These are phyloP conservation scores for Nothoprocta pentlandii DNA, from an alignment of 2,113 vertebrate species.

Conservation along the genomic window DNA sequence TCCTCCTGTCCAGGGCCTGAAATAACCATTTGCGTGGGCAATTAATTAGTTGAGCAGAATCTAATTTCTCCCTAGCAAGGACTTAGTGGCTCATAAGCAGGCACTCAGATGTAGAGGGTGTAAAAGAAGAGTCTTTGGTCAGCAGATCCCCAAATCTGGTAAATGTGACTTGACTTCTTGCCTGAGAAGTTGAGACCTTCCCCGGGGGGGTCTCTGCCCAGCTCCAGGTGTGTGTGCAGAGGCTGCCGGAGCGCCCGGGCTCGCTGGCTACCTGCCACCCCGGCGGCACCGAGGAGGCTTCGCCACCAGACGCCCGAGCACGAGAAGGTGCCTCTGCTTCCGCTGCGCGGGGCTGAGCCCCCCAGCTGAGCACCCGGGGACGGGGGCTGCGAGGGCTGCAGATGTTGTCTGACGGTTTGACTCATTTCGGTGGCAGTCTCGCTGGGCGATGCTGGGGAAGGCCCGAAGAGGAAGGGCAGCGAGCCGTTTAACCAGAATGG, in stretches of 20 bases:
- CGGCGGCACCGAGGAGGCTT: not conserved
- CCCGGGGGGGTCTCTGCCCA: not conserved
- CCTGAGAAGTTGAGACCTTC: not conserved
- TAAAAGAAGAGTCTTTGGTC: not conserved
- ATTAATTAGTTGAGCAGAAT: not conserved
- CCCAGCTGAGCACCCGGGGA: constrained; percentile 35
- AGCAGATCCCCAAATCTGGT: not conserved
- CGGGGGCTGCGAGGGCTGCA: not conserved
- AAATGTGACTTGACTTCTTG: not conserved
- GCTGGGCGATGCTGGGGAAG: constrained; percentile 53
- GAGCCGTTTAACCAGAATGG: constrained; percentile 70
- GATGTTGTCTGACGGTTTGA: constrained; percentile 74
- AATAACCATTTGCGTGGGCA: not conserved
- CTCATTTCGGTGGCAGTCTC: constrained; percentile 59
- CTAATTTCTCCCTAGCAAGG: not conserved
- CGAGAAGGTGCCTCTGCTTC: constrained; percentile 7
- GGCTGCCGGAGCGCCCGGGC: not conserved
- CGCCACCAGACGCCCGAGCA: not conserved
- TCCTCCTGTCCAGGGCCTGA: not conserved
- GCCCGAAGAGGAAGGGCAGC: constrained; percentile 72
- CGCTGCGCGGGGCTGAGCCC: constrained; percentile 26
- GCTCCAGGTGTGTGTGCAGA: too few species aligned
- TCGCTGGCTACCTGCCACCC: fast-evolving
- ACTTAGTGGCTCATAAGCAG: not conserved
- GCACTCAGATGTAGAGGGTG: not conserved